Evolutionary conservation across 53 echinoderm and acorn worm species (phyloP), one percentile per base, ranked within the genome.

Genomic region (Holothuria leucospilota): DNA sequence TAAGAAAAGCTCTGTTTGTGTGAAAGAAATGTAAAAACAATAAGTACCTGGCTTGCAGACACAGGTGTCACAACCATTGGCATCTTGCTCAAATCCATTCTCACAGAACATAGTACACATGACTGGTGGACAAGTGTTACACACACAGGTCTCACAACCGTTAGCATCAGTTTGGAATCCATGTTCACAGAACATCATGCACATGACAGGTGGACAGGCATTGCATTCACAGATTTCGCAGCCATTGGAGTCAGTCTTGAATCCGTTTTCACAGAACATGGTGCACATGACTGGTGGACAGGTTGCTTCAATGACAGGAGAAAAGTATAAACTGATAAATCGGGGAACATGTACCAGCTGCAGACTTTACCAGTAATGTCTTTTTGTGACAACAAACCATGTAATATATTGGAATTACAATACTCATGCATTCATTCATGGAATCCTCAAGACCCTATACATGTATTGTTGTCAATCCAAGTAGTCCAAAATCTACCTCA

Each of bases 181-280:
- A 51, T 85, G 72, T 24, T 85, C 86, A 71, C 86, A 85, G 73
- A 73, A 74, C 38, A 85, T 25, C 38, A 40, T 34, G 0, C 86
- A 85, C 86, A 85, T 85, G 27, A 85, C 86, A 0, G 62, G 20
- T 1, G 86, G 73, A 25, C 86, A 85, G 14, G 39, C 23, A 20
- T 90, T 81, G 85, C 92, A 92, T 20, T 75, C 30, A 56, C 92
- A 92, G 28, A 72, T 84, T 16, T 90, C 87, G 52, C 93, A 93
- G 27, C 87, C 90, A 10, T 88, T 39, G n/a, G 65, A 61, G 29
- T 90, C 87, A 51, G 60, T 56, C 29, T 84, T 69, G 85, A 84
- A 93, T 30, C 93, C 93, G 39, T 84, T 46, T 15, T 65, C 60
- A 66, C 93, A 93, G 75, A 52, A 68, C 84, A 87, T 68, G 15